Percentiles rank a stretch among this genome's conserved stretches.
phyloP scores from a whole-genome alignment of 2,888 invertebrate genomes.

The Ecdyonurus torrentis region DNA sequence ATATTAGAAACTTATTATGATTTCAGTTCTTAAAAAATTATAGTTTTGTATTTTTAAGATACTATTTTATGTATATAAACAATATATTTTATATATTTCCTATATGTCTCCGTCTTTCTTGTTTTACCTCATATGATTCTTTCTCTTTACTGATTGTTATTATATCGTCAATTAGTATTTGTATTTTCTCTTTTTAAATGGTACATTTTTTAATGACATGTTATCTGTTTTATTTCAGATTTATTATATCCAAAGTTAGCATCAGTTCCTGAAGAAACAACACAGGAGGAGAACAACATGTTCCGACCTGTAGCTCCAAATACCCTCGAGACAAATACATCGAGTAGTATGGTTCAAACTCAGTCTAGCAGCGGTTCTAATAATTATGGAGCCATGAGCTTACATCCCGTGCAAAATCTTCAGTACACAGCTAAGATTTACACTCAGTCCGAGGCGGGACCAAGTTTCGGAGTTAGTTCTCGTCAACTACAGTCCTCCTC shows the following conservation, averaged over 20 bases:
- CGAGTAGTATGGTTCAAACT: background rate
- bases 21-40: too few relatives aligned
- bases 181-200: too few relatives aligned
- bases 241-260: conserved; percentile 28
- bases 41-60: too few relatives aligned
- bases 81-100: too few relatives aligned
- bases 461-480: conserved; percentile 11
- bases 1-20: too few relatives aligned
- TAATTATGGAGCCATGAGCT: background rate
- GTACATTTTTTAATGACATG: background rate
- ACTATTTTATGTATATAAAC: too few relatives aligned
- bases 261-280: conserved; percentile 40
- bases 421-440: conserved; percentile 26
- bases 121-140: too few relatives aligned
- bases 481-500: conserved; percentile 13
- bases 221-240: background rate
- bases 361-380: conserved; percentile 3
- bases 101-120: too few relatives aligned
- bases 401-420: conserved; percentile 17
- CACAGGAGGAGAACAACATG: conserved; percentile 11
- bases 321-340: background rate
- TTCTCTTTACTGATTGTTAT: too few relatives aligned
- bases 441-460: conserved; percentile 20
- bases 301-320: background rate
- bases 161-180: too few relatives aligned